Evolutionary conservation across 1,140 invertebrate species (phyloP).

Genomic region (Drosophila ambigua): DNA sequence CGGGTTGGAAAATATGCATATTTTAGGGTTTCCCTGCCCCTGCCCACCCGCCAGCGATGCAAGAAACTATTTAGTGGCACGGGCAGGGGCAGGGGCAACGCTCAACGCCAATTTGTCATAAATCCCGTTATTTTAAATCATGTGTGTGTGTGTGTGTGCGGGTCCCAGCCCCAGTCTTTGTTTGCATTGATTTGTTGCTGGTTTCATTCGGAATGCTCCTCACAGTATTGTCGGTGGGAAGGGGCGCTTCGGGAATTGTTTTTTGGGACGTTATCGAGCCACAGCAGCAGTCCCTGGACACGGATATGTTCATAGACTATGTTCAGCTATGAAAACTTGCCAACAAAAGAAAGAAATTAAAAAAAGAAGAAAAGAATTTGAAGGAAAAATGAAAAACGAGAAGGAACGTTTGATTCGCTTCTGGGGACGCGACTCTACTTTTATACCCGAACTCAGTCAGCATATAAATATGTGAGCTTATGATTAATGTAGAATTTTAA

Average conservation of each 20-base stretch:
- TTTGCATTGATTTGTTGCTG: slow-evolving; percentile 2
- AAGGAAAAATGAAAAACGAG: too few relatives aligned
- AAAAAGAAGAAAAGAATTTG: not conserved
- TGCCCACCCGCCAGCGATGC: slow-evolving; percentile 13
- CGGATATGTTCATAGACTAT: too few relatives aligned
- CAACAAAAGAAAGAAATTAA: not conserved
- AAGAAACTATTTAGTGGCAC: slow-evolving; percentile 64
- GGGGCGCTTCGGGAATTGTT: slow-evolving; percentile 10
- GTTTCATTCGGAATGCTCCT: slow-evolving; percentile 31
- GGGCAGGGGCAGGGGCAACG: not conserved
- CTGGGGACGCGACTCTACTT: too few relatives aligned
- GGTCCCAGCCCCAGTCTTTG: not conserved
- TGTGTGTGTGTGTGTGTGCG: not conserved
- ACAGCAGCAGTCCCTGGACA: slow-evolving; percentile 34
- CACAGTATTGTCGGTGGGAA: slow-evolving; percentile 44
- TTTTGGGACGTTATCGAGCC: slow-evolving; percentile 49
- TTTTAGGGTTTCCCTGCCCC: slow-evolving; percentile 60
- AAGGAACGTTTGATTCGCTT: too few relatives aligned
- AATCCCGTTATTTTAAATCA: slow-evolving; percentile 81
- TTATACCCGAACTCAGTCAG: too few relatives aligned
- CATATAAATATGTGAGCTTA: too few relatives aligned
- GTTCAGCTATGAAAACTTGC: too few relatives aligned
- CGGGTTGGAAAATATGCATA: slow-evolving; percentile 33
- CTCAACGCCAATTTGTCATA: slow-evolving; percentile 76
- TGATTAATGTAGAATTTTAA: too few relatives aligned